Evolutionary conservation across 2,888 invertebrate genomes (phyloP), one percentile per base, ranked within the genome.

Genomic region (Ramazzottius varieornatus): DNA sequence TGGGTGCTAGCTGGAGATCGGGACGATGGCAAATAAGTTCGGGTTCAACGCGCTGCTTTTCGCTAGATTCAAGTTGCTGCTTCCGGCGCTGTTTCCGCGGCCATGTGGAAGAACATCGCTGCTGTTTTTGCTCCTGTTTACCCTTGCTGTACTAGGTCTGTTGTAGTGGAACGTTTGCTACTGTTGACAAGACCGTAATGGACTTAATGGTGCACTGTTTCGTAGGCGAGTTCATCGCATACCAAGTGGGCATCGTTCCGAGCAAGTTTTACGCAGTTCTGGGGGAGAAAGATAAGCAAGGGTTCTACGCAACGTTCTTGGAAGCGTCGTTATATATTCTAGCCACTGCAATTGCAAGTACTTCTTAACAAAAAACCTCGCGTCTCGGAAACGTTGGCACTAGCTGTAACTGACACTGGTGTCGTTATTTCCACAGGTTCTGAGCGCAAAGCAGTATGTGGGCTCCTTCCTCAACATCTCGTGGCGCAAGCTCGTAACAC

Each of bases 241-340:
- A 79, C 72, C 74, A 77, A 67, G 78, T 81, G 63, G 82, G 81
- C 1, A 70, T 81, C 33, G 72, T 81, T 63, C 77, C 81, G 13
- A 79, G 80, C 69, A 72, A 76, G 65, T 81, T 77, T 72, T 81
- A 80, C 72, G 74, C 75, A 66, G 77, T 78, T 1, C 72, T 81
- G 63, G 79, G 78, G 1, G 74, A 77, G 32, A 76, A 76, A 67
- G 76, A 80, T 69, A 67, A 70, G 46, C 46, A 68, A 1, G 76
- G 72, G 1, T 81, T 81, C 71, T 73, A 72, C 67, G 69, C 67
- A 1, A 70, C 75, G 33, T 74, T 75, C 24, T 67, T 72, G 8
- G 71, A 72, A 63, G 73, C 78, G n/a, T 66, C 74, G 0, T 54
- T 72, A 1, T 70, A 77, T 33, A 74, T 78, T 63, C 32, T 72